A percentile compares a stretch with the other conserved stretches of the same genome.
These are phyloP conservation scores for Cyanoliseus patagonus DNA, from an alignment of 2,113 vertebrate genomes.

Conservation along the genomic window DNA sequence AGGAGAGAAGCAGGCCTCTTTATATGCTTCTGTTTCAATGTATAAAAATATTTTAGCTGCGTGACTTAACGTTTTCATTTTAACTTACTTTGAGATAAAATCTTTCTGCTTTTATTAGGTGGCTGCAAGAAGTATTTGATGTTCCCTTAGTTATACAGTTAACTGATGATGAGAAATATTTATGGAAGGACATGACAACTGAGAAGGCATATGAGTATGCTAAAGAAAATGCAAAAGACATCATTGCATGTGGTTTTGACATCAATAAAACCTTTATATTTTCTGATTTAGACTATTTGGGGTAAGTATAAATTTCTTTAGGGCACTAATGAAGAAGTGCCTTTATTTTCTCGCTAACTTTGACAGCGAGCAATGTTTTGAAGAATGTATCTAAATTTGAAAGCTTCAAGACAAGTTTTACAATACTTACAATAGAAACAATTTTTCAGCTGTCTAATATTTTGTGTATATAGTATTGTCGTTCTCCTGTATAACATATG, in stretches of 20 bases:
- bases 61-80: not conserved
- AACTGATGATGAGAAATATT: conserved; percentile 97
- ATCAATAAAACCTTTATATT: conserved; percentile 98
- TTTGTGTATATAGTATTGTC: not conserved
- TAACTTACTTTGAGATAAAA: not conserved
- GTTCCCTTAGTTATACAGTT: conserved; percentile 94
- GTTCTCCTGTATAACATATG: not conserved
- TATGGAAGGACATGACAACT: conserved; percentile 94
- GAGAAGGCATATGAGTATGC: conserved; percentile 87
- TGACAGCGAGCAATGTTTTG: not conserved
- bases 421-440: not conserved
- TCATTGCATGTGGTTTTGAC: conserved; percentile 96
- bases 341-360: not conserved
- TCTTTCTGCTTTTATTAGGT: conserved; percentile 74
- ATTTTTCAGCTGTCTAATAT: not conserved
- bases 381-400: not conserved
- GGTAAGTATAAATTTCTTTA: conserved; percentile 76
- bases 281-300: conserved; percentile 96
- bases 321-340: not conserved
- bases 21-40: not conserved
- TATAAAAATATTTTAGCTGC: not conserved
- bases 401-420: not conserved
- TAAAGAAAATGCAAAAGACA: conserved; percentile 92
- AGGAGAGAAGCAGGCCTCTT: not conserved
- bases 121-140: conserved; percentile 94